These are phyloP conservation scores for Halocaridina rubra DNA, from an alignment of 2,888 invertebrate genomes.

Conservation along the genomic window DNA sequence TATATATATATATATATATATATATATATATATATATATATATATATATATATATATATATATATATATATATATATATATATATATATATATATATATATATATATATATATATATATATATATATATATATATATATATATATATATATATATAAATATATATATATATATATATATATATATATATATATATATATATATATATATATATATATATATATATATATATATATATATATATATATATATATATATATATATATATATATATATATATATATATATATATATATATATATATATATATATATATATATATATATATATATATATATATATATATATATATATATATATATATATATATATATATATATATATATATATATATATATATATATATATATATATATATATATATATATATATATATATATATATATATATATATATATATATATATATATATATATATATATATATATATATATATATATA, in stretches of 20 bases:
- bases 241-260: not conserved
- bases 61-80: constrained; percentile 6
- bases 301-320: not conserved
- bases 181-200: not conserved
- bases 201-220: not conserved
- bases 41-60: not conserved
- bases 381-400: not conserved
- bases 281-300: not conserved
- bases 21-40: not conserved
- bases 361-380: constrained; percentile 14
- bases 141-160: not conserved
- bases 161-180: not conserved
- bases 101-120: not conserved
- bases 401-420: not conserved
- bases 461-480: no score
- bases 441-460: not conserved
- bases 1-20: not conserved
- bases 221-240: not conserved
- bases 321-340: constrained; percentile 1
- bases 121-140: not conserved
- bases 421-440: not conserved
- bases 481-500: no score
- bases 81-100: not conserved
- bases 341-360: not conserved
- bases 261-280: not conserved